Evolutionary conservation across 2,797 vertebrate genomes (phyloP).

Genomic region (Acanthornis magna): DNA sequence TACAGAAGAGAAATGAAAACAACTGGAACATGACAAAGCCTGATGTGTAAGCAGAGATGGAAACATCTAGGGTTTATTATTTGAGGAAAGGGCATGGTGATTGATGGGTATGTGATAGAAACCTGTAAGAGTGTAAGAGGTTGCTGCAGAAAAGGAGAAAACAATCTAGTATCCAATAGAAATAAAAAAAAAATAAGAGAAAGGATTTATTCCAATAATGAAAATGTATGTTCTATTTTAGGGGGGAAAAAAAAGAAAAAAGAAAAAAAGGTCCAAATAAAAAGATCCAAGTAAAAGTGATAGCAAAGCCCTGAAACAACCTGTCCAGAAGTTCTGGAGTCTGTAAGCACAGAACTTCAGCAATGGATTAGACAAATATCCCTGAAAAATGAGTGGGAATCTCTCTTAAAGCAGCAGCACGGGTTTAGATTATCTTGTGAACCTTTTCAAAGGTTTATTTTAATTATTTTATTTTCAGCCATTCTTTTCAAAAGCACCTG

Average conservation of each 20-base stretch:
- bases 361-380: neutral
- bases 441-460: neutral
- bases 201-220: neutral
- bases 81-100: neutral
- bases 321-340: neutral
- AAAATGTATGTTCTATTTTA: neutral
- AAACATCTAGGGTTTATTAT: neutral
- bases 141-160: neutral
- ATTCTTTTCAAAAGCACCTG: neutral
- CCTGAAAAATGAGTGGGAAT: neutral
- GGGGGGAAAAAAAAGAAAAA: neutral
- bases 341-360: neutral
- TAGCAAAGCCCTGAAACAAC: neutral
- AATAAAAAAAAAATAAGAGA: neutral
- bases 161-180: neutral
- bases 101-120: neutral
- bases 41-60: neutral
- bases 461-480: neutral
- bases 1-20: neutral
- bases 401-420: neutral
- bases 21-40: neutral
- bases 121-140: neutral
- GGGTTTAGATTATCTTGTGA: neutral
- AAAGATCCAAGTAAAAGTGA: neutral
- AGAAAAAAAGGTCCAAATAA: neutral